These are phyloP conservation scores for Endomychus coccineus DNA, from an alignment of 2,888 invertebrate genomes.

Conservation along the genomic window DNA sequence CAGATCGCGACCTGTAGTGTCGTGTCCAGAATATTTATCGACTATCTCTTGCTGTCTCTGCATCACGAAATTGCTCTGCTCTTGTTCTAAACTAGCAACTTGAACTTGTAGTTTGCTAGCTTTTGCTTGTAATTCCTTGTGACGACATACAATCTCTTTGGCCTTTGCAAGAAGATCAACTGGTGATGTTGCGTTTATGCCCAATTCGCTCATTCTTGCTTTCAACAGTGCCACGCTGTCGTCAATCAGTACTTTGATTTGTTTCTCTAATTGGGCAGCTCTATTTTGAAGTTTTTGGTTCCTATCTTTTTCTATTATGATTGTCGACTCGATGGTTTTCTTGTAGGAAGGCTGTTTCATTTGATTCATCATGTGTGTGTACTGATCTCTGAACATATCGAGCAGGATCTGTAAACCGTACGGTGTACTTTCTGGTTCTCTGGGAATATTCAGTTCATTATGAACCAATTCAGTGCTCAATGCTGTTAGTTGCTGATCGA, in stretches of 20 bases:
- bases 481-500: conserved; percentile 82
- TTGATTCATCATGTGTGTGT: conserved; percentile 72
- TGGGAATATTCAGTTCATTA: conserved; percentile 75
- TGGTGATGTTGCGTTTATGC: conserved; percentile 79
- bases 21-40: conserved; percentile 58
- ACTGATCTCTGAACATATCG: conserved; percentile 79
- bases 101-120: conserved; percentile 80
- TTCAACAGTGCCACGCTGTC: conserved; percentile 86
- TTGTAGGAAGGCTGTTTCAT: conserved; percentile 77
- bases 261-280: conserved; percentile 85
- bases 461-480: conserved; percentile 67
- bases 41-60: conserved; percentile 69
- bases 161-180: conserved; percentile 79
- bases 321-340: conserved; percentile 62
- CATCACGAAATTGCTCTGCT: conserved; percentile 64
- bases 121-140: conserved; percentile 86
- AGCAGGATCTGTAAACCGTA: conserved; percentile 81
- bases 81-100: conserved; percentile 68
- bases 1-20: conserved; percentile 51
- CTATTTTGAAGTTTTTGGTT: conserved; percentile 76
- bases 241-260: conserved; percentile 84
- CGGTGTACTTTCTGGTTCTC: conserved; percentile 69
- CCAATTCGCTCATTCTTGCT: conserved; percentile 84
- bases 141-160: conserved; percentile 85
- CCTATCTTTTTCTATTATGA: conserved; percentile 69